phyloP scores from a whole-genome alignment of 2,888 invertebrate genomes.

The Zeuzera pyrina region DNA sequence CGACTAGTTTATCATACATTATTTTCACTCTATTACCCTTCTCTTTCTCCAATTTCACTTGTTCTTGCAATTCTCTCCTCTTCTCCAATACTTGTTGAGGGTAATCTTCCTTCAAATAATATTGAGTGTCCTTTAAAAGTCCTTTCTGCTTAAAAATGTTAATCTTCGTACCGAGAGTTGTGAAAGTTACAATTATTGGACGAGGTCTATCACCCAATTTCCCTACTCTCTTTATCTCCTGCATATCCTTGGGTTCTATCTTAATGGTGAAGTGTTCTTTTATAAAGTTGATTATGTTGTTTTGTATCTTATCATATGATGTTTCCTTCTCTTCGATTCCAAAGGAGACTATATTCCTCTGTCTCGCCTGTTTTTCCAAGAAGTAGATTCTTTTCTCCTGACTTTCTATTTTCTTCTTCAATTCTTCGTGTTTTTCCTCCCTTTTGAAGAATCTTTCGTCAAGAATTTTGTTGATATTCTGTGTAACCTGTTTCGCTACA shows the following conservation, averaged over 20 bases:
- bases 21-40: constrained; percentile 6
- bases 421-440: no score
- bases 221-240: not conserved
- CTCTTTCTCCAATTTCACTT: constrained; percentile 5
- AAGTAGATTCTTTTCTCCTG: no score
- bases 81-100: constrained; percentile 9
- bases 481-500: no score
- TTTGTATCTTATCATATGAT: not conserved
- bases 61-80: constrained; percentile 8
- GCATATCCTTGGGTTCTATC: not conserved
- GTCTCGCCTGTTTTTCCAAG: no score
- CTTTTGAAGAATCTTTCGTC: no score
- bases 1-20: constrained; percentile 8
- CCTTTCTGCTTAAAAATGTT: constrained; percentile 8
- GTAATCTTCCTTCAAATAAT: constrained; percentile 8
- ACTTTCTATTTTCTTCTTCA: no score
- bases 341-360: not conserved
- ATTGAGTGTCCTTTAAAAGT: constrained; percentile 6
- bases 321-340: not conserved
- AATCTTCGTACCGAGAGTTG: constrained; percentile 8
- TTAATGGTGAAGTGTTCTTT: not conserved
- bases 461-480: no score
- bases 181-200: constrained; percentile 5
- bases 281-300: not conserved
- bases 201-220: not conserved